These are phyloP conservation scores for Montipora capricornis DNA, from an alignment of 64 coral and sea anemone genomes.

Conservation along the genomic window DNA sequence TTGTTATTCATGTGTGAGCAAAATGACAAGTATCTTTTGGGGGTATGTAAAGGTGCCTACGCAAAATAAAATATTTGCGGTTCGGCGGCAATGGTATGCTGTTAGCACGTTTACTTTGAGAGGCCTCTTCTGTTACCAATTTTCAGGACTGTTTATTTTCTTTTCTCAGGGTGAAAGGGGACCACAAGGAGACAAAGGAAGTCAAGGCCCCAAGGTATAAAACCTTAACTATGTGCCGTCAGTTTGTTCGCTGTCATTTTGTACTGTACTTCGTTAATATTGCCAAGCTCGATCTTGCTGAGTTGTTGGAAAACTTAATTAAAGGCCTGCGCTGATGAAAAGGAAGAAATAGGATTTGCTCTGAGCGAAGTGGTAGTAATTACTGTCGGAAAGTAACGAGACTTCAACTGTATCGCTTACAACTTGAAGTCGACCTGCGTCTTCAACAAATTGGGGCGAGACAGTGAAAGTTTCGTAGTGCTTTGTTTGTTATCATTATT, in stretches of 20 bases:
- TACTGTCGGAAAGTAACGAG: constrained; percentile 19
- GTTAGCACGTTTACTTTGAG: background rate
- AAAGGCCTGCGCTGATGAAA: background rate
- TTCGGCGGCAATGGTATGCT: background rate
- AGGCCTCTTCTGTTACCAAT: background rate
- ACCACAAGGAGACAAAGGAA: constrained; percentile 29
- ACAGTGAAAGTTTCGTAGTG: background rate
- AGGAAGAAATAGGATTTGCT: background rate
- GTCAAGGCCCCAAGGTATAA: constrained; percentile 24
- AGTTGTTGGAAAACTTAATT: background rate
- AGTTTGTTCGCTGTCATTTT: background rate
- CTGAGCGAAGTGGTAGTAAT: background rate
- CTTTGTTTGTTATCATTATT: background rate
- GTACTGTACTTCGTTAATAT: background rate
- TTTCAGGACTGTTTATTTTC: background rate
- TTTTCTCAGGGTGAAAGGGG: constrained; percentile 20
- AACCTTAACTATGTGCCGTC: background rate
- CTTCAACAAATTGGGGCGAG: constrained; percentile 13
- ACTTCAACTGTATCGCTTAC: constrained; percentile 31
- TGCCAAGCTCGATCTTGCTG: background rate
- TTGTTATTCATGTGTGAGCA: background rate
- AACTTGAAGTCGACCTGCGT: background rate
- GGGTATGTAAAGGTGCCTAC: background rate
- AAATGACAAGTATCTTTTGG: background rate
- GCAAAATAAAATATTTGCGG: too few relatives aligned